Evolutionary conservation across 1,140 invertebrate species (phyloP), one percentile per base, ranked within the genome.

Genomic region (Meloidogyne exigua): DNA sequence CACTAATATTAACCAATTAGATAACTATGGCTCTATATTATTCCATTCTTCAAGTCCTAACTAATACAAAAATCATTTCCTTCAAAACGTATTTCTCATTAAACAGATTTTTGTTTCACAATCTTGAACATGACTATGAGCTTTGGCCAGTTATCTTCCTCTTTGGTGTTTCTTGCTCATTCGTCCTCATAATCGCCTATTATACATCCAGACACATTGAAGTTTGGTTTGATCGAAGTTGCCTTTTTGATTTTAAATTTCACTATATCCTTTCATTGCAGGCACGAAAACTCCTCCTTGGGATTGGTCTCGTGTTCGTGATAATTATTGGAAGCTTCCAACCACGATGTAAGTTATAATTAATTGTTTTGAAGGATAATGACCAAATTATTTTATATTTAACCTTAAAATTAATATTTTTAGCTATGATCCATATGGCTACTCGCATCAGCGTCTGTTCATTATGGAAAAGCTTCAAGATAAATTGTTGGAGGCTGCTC

Each of bases 381-480:
- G 13, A 18, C 3, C 4, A 39, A 39, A 0, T 71, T 72, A 21
- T 18, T 39, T 32, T 21, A 21, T 15, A 72, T 23, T 32, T 62
- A 10, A 26, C 21, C 9, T 26, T 15, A 23, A 2, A 49, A 63
- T 63, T 72, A 15, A 21, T 42, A 75, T 32, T 75, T 75, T 26
- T 23, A 75, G 74, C 0, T 80, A 75, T 68, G 85, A 86, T 49
- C 66, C 79, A n/a, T 32, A 69, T 44, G 84, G 84, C 63, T 74
- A 70, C 39, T 80, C 83, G 12, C 78, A 84, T 25, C 76, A 86
- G 23, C 79, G 84, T 25, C 65, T 85, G 21, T 74, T 75, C 39
- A 39, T 85, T 39, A 85, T 85, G 84, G 84, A 85, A 65, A 72
- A 73, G 62, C 81, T 85, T 18, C 82, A 83, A 65, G 84, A 85